Conservation (phyloP, 37 sponge, comb jelly and placozoan genomes). For the Eunapius fragilis region DNA sequence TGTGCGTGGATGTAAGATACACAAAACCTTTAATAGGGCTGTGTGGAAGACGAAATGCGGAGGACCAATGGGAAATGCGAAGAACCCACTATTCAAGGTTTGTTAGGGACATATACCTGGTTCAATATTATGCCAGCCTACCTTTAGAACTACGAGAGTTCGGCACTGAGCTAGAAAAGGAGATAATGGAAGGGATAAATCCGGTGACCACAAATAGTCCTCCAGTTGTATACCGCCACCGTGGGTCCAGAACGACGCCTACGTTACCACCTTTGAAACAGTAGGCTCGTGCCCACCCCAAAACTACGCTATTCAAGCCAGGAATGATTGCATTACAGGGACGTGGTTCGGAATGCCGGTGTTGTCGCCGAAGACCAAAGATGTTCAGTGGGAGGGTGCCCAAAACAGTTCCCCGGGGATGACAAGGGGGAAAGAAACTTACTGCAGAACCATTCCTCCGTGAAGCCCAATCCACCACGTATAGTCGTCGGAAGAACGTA, state of each 20-base stretch:
- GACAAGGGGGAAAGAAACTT: background rate
- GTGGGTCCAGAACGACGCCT: background rate
- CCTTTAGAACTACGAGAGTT: constrained; percentile 38
- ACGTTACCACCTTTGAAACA: background rate
- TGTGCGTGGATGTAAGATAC: background rate
- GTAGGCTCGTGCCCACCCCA: background rate
- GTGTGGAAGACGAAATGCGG: background rate
- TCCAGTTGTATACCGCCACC: background rate
- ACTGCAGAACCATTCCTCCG: background rate
- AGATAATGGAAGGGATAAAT: background rate
- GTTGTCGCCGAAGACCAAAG: background rate
- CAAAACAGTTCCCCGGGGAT: background rate
- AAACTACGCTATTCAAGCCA: background rate
- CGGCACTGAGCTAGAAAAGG: constrained; percentile 44
- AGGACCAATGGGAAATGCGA: background rate
- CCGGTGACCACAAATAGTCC: background rate
- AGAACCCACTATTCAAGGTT: constrained; percentile 20
- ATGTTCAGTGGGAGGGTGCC: background rate
- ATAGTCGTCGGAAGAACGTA: background rate
- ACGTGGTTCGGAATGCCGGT: too few species aligned
- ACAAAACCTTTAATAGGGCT: background rate
- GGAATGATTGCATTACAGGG: background rate
- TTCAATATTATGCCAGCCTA: background rate
- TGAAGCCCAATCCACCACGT: background rate
- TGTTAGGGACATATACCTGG: background rate